Evolutionary conservation across 2,888 invertebrate species (phyloP), one percentile per base, ranked within the genome.

Genomic region (Tipula confusa): DNA sequence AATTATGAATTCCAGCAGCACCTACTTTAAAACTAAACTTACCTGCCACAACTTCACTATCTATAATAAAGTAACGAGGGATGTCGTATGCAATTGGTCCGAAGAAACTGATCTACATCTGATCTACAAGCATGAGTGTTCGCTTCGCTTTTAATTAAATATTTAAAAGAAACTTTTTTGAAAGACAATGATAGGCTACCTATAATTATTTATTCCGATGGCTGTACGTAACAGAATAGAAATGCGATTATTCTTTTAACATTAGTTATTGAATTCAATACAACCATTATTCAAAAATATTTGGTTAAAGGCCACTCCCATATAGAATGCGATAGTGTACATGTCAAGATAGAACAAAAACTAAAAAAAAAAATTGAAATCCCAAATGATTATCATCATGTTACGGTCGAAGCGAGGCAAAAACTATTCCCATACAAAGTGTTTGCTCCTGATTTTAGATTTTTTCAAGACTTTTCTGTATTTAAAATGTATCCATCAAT

Each of bases 311-410:
- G 83, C 1, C 84, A 84, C 33, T 84, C 83, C 24, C 84, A 84
- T 79, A 84, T 84, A 83, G 82, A 83, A 38, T 33, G 79, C 31
- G 84, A 84, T 82, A 83, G 43, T 15, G 82, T 83, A 29, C 83
- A 84, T 79, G 80, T 83, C 11, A 79, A 38, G 31, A 84, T 84
- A 31, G 83, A 84, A 29, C 83, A 82, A 38, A 82, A 84, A 11
- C 38, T 84, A 24, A 84, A 83, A 82, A 79, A 36, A 29, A 24
- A n/a, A 43, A 83, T 83, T 79, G 48, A 83, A 24, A 82, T 84
- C 36, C 83, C 83, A 28, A 81, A 83, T 43, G 82, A 83, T 82
- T 82, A 84, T 36, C 28, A 36, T 9, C 15, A 36, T 2, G 28
- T 80, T 28, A 81, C 82, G 29, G 79, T 29, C 28, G 15, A 15